phyloP scores from a whole-genome alignment of 2,797 vertebrate genomes.

The Manis javanica region DNA sequence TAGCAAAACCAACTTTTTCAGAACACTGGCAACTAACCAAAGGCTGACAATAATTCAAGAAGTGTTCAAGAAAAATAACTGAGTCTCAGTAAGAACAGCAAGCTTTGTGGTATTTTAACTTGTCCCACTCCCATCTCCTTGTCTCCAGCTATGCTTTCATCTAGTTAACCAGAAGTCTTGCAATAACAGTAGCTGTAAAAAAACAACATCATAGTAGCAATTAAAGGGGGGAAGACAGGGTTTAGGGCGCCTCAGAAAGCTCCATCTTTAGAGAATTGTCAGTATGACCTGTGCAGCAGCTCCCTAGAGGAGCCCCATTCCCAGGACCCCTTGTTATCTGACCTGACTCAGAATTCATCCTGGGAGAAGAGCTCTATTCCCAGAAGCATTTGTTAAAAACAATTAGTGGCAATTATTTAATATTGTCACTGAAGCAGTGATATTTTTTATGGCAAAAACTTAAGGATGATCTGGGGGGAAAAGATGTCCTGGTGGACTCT shows the following conservation, averaged over 20 bases:
- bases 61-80: neutral
- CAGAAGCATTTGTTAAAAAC: neutral
- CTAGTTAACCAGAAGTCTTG: neutral
- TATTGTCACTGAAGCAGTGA: neutral
- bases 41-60: neutral
- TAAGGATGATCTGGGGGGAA: neutral
- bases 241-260: neutral
- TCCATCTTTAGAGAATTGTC: neutral
- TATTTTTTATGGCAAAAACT: neutral
- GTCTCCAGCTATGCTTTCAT: neutral
- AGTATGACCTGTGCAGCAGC: neutral
- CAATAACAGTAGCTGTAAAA: neutral
- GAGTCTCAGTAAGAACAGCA: neutral
- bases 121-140: neutral
- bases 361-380: neutral
- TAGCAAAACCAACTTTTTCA: neutral
- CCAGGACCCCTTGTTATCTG: neutral
- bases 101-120: neutral
- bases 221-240: neutral
- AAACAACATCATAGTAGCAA: neutral
- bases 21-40: neutral
- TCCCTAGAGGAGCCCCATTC: neutral
- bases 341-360: neutral
- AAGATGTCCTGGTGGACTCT: neutral
- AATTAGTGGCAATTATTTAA: neutral